A percentile compares a stretch with the other conserved stretches of the same genome.
Evolutionary conservation across 2,888 invertebrate species (phyloP).

Genomic region (Agrochola litura): DNA sequence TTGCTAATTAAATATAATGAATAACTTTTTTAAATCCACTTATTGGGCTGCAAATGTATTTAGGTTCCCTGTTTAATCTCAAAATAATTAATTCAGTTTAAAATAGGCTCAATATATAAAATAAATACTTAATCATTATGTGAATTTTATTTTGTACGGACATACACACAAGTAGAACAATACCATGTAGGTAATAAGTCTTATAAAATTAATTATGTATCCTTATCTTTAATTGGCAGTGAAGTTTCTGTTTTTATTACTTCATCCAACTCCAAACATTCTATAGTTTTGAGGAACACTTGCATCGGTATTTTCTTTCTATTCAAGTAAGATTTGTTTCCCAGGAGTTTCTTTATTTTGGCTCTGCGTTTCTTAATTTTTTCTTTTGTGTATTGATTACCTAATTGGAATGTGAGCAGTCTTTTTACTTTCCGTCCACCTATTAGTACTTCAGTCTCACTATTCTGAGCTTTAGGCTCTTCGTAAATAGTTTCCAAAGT

Average conservation of each 20-base stretch:
- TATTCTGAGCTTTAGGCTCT: constrained; percentile 88
- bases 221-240: constrained; percentile 68
- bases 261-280: constrained; percentile 88
- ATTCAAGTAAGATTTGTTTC: constrained; percentile 87
- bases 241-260: constrained; percentile 78
- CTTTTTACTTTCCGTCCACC: constrained; percentile 90
- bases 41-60: constrained; percentile 1
- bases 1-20: neutral
- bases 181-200: constrained; percentile 74
- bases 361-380: constrained; percentile 91
- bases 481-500: constrained; percentile 92
- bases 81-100: neutral
- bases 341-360: constrained; percentile 90
- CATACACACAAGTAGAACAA: constrained; percentile 45
- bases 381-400: constrained; percentile 87
- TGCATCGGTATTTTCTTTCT: constrained; percentile 90
- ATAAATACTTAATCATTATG: constrained; percentile 8
- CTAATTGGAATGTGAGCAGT: constrained; percentile 89
- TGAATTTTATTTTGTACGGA: constrained; percentile 59
- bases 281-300: constrained; percentile 89
- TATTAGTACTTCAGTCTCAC: constrained; percentile 84
- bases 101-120: constrained; percentile 3
- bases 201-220: constrained; percentile 54
- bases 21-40: neutral
- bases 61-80: neutral